Evolutionary conservation across 1,140 invertebrate species (phyloP), one percentile per base, ranked within the genome.

Genomic region (Megalopta genalis): DNA sequence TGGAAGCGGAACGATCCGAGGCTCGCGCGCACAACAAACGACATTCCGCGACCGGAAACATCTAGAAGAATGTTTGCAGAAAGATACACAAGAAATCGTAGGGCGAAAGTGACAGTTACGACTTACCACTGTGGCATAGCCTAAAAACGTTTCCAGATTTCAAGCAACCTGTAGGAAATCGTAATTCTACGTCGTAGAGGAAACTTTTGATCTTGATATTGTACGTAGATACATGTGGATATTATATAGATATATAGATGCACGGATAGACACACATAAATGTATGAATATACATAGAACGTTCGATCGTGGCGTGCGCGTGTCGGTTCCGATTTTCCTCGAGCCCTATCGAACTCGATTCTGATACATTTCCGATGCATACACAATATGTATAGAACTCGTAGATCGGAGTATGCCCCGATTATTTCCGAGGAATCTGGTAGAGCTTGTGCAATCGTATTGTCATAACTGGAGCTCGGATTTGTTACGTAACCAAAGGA

Each of bases 381-480:
- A 32, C 32, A 32, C 1, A 32, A 32, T 32, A 32, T 57, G n/a
- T 0, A 46, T 46, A 21, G 21, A n/a, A 21, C 18, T n/a, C n/a
- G 8, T 62, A 27, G 59, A 62, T 62, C 25, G 12, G 23, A 27
- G 25, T 25, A 21, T 27, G 25, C 12, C 25, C 6, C 25, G 74
- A 77, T 52, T 42, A 1, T 1, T 72, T 71, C 25, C 60, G 62
- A 78, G 49, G 76, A 78, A 78, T 65, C 60, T 59, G 14, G 66
- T 59, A 5, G 18, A 62, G 57, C 57, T 77, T 77, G 67, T 52
- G 68, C 42, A 71, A 78, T 49, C 49, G 25, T 65, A 72, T 78
- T 71, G 68, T 78, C 62, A 59, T 72, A 78, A 72, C 68, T 78
- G 65, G 76, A 78, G 69, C 76, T 78, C 25, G 32, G 76, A 32